Evolutionary conservation across 2,888 invertebrate species (phyloP).

Genomic region (Cheilosia urbana): DNA sequence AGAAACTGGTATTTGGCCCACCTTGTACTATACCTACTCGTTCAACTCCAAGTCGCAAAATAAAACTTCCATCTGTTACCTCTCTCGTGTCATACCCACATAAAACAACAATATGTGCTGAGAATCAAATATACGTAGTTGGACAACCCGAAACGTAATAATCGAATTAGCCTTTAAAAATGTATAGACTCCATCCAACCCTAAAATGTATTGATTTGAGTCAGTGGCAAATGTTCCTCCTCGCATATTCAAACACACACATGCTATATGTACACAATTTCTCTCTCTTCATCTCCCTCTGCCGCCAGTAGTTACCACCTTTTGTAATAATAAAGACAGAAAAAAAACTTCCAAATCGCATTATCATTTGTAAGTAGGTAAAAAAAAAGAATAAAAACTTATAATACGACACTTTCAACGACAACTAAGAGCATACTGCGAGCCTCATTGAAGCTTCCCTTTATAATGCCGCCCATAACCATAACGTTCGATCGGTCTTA

Average conservation of each 20-base stretch:
- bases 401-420: slow-evolving; percentile 22
- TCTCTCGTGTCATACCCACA: too few species aligned
- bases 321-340: background rate
- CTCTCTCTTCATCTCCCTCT: too few species aligned
- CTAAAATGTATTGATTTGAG: background rate
- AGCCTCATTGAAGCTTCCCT: slow-evolving; percentile 13
- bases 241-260: background rate
- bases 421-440: background rate
- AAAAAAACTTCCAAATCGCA: background rate
- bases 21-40: too few species aligned
- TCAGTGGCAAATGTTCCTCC: background rate
- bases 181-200: background rate
- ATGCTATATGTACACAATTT: background rate
- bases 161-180: background rate
- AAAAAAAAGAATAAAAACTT: background rate
- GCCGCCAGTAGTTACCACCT: slow-evolving; percentile 8
- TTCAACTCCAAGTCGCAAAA: too few species aligned
- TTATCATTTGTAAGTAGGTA: slow-evolving; percentile 10
- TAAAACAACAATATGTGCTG: too few species aligned
- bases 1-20: too few species aligned
- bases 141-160: too few species aligned
- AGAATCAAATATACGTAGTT: too few species aligned
- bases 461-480: slow-evolving; percentile 11
- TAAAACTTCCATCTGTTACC: too few species aligned
- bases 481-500: slow-evolving; percentile 53